phyloP scores from a whole-genome alignment of 1,140 invertebrate genomes.

The Polypedilum vanderplanki region DNA sequence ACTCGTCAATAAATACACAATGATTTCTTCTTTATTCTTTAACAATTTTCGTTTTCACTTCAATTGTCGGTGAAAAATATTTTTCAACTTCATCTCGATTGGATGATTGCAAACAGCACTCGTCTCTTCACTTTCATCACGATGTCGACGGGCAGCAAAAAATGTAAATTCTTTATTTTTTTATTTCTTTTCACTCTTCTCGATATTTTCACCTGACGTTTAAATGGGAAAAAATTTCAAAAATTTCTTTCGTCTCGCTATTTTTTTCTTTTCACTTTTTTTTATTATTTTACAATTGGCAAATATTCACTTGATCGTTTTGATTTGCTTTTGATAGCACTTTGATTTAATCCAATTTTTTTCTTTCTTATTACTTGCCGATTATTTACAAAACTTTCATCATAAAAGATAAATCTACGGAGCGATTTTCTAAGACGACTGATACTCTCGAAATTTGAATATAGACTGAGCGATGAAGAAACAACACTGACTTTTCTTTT shows the following conservation, averaged over 20 bases:
- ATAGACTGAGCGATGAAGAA: neutral
- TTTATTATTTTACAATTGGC: neutral
- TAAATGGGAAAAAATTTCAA: neutral
- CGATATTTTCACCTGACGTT: constrained; percentile 21
- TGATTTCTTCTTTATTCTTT: constrained; percentile 21
- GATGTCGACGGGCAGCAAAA: neutral
- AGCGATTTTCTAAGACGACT: neutral
- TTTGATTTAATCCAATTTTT: constrained; percentile 4
- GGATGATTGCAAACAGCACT: constrained; percentile 19
- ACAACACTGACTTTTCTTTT: neutral
- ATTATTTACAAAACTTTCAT: neutral
- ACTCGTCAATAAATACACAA: neutral
- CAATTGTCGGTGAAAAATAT: neutral
- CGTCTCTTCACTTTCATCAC: constrained; percentile 22
- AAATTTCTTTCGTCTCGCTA: neutral
- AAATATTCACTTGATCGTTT: neutral
- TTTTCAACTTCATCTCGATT: neutral
- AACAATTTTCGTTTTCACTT: constrained; percentile 26
- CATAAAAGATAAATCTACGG: neutral
- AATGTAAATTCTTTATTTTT: constrained; percentile 3
- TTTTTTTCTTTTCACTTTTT: neutral
- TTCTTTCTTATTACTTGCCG: neutral
- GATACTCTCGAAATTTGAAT: constrained; percentile 27
- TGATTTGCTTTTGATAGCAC: neutral
- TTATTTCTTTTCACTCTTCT: neutral